Conservation (phyloP, 2,888 invertebrate genomes). For the Luperina testacea region DNA sequence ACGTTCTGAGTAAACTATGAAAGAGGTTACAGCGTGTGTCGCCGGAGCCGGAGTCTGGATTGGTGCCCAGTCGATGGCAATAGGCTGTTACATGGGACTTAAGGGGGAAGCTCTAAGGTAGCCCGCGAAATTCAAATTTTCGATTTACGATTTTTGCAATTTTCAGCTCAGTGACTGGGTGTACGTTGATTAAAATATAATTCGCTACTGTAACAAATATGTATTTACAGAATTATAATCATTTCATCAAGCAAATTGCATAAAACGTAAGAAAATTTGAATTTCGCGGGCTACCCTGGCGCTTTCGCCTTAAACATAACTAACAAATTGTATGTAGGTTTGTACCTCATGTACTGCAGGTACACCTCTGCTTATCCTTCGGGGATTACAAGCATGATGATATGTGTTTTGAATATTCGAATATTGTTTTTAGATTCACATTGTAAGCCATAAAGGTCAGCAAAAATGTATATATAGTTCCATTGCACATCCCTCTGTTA, state of each 20-base stretch:
- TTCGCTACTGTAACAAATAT: too few relatives aligned
- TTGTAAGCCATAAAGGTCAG: not conserved
- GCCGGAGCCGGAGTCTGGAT: not conserved
- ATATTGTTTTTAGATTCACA: not conserved
- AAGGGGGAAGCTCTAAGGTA: too few relatives aligned
- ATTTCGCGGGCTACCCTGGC: too few relatives aligned
- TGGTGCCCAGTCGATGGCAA: not conserved
- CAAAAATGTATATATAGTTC: not conserved
- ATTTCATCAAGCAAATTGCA: too few relatives aligned
- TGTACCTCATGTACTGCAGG: not conserved
- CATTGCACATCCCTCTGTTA: too few relatives aligned
- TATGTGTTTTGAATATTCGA: not conserved
- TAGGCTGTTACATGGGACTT: not conserved
- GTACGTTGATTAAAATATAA: too few relatives aligned
- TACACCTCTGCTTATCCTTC: too few relatives aligned
- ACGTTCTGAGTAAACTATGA: constrained; percentile 8
- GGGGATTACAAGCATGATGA: not conserved
- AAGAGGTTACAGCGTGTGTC: not conserved
- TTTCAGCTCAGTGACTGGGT: too few relatives aligned
- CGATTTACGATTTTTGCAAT: too few relatives aligned
- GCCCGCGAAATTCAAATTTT: too few relatives aligned
- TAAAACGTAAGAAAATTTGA: too few relatives aligned
- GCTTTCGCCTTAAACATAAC: not conserved
- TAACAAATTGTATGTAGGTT: not conserved
- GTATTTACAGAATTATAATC: too few relatives aligned